These are phyloP conservation scores for Harpagoxenus sublaevis DNA, from an alignment of 2,888 invertebrate genomes.

Conservation along the genomic window DNA sequence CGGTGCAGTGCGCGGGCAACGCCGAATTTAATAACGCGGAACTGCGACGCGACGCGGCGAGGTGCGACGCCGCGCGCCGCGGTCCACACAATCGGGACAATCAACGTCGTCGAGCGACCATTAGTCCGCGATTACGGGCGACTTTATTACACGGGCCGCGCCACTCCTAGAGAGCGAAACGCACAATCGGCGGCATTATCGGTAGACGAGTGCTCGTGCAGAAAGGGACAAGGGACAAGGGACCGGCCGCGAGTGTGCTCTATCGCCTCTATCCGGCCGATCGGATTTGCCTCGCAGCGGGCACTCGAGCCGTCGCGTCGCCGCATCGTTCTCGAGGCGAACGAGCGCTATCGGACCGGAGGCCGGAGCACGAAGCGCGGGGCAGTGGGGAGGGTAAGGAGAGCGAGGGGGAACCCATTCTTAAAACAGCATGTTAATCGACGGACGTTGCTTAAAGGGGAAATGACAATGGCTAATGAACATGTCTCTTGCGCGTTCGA, in stretches of 20 bases:
- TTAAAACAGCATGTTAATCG: slow-evolving; percentile 58
- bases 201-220: slow-evolving; percentile 13
- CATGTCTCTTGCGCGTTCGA: background rate
- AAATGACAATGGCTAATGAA: slow-evolving; percentile 38
- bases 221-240: slow-evolving; percentile 1
- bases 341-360: slow-evolving; percentile 25
- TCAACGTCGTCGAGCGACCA: slow-evolving; percentile 49
- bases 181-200: slow-evolving; percentile 51
- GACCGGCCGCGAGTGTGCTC: slow-evolving; percentile 38
- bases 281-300: slow-evolving; percentile 53
- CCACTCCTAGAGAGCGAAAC: slow-evolving; percentile 27
- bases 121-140: slow-evolving; percentile 46
- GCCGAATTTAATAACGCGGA: slow-evolving; percentile 54
- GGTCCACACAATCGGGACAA: slow-evolving; percentile 53
- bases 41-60: slow-evolving; percentile 44
- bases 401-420: slow-evolving; percentile 2
- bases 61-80: slow-evolving; percentile 36
- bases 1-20: slow-evolving; percentile 6
- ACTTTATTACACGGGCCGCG: slow-evolving; percentile 40
- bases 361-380: background rate
- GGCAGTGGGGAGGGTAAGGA: background rate
- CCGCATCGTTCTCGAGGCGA: slow-evolving; percentile 7
- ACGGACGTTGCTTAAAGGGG: slow-evolving; percentile 61
- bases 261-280: slow-evolving; percentile 10
- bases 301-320: slow-evolving; percentile 26